A percentile compares a stretch with the other conserved stretches of the same genome.
Conservation (phyloP, 2,888 invertebrate species). For the Nephrotoma appendiculata region DNA sequence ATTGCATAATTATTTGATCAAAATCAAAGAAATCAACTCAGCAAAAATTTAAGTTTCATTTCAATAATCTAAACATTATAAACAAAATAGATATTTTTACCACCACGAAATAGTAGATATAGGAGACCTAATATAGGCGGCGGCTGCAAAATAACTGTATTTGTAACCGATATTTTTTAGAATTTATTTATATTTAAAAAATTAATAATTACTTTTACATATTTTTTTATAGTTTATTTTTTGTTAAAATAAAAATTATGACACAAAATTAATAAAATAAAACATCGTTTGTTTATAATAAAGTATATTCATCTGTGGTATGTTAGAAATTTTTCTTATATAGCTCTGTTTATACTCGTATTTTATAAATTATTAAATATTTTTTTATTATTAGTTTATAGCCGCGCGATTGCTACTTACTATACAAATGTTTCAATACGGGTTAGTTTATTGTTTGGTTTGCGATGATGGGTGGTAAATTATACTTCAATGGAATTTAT, state of each 20-base stretch:
- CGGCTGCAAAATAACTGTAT: not conserved
- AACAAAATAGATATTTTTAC: not conserved
- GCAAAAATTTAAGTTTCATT: not conserved
- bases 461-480: not conserved
- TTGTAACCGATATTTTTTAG: not conserved
- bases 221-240: not conserved
- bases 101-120: not conserved
- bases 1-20: not conserved
- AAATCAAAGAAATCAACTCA: not conserved
- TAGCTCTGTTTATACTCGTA: not conserved
- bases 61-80: not conserved
- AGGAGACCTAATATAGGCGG: not conserved
- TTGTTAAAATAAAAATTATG: not conserved
- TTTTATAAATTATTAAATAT: not conserved
- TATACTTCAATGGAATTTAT: not conserved
- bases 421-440: not conserved
- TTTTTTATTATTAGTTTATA: not conserved
- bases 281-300: not conserved
- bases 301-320: not conserved
- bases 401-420: not conserved
- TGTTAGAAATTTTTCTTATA: not conserved
- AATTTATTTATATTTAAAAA: not conserved
- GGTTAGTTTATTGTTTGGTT: not conserved
- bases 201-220: not conserved
- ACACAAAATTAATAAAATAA: not conserved